phyloP scores from a whole-genome alignment of 2,113 vertebrate species.

The Ginglymostoma cirratum region DNA sequence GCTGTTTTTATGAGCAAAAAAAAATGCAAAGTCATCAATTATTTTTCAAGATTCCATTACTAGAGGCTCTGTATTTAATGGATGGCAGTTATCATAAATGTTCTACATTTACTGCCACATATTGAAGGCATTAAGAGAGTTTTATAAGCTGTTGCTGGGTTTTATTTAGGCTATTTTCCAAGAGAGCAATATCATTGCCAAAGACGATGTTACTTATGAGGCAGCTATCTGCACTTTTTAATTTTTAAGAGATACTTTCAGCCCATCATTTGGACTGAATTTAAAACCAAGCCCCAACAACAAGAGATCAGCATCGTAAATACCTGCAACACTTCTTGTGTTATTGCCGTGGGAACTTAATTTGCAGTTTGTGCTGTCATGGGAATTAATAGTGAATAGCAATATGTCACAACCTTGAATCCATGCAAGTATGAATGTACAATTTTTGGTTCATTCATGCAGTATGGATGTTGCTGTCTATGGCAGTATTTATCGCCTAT shows the following conservation, averaged over 20 bases:
- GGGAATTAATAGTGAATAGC: not conserved
- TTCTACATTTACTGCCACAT: not conserved
- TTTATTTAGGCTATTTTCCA: not conserved
- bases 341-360: not conserved
- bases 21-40: conserved; percentile 4
- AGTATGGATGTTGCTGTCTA: too few relatives aligned
- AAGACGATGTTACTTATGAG: not conserved
- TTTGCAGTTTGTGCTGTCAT: not conserved
- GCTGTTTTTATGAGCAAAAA: not conserved
- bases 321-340: not conserved
- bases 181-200: conserved; percentile 21
- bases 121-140: not conserved
- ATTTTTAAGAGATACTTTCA: not conserved
- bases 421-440: not conserved
- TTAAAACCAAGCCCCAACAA: not conserved
- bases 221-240: not conserved
- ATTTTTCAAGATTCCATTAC: not conserved
- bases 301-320: not conserved
- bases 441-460: too few relatives aligned
- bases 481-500: too few relatives aligned
- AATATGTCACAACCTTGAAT: not conserved
- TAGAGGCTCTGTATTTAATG: not conserved
- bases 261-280: not conserved
- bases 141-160: not conserved
- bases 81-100: conserved; percentile 14